Conservation (phyloP, 2,797 vertebrate species). For the Anisognathus igniventris region DNA sequence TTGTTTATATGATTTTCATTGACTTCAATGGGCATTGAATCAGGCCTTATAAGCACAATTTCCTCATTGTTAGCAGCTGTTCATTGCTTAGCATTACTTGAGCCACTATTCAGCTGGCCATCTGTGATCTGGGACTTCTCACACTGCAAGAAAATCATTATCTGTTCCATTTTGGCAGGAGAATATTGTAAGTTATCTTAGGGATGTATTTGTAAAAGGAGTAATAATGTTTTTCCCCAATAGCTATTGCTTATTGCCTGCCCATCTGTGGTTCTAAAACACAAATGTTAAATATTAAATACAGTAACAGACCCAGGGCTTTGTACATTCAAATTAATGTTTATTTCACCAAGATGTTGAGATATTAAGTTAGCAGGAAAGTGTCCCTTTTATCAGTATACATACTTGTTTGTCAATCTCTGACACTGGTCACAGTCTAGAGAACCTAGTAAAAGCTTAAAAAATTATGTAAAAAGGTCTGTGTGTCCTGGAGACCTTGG, state of each 20-base stretch:
- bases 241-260: conserved; percentile 31
- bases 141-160: conserved; percentile 39
- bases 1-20: conserved; percentile 51
- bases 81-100: conserved; percentile 46
- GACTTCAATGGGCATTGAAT: conserved; percentile 2
- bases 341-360: background rate
- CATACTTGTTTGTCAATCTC: background rate
- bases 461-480: background rate
- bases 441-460: background rate
- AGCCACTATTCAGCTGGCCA: conserved; percentile 47
- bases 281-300: conserved; percentile 34
- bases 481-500: background rate
- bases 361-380: background rate
- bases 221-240: conserved; percentile 42
- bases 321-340: background rate
- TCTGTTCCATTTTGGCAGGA: conserved; percentile 31
- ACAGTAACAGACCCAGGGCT: background rate
- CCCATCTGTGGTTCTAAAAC: conserved; percentile 20
- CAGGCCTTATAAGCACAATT: conserved; percentile 46
- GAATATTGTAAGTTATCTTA: conserved; percentile 30
- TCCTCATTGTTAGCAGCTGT: conserved; percentile 60
- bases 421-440: background rate
- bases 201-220: conserved; percentile 28
- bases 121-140: conserved; percentile 45
- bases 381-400: background rate